Evolutionary conservation across 1,140 invertebrate genomes (phyloP).

Genomic region (Xylocopa sonorina): DNA sequence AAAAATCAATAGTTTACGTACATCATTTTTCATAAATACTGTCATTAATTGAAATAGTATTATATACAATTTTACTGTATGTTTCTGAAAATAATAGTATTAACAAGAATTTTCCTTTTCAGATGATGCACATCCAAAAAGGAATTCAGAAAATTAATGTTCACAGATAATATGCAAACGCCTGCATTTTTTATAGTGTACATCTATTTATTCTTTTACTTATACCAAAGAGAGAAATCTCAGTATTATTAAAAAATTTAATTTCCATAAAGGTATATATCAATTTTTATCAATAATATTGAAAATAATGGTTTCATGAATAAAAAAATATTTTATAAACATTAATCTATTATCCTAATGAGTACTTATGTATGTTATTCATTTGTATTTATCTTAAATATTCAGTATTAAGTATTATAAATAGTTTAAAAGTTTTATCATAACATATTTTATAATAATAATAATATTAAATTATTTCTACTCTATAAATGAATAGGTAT

Average conservation of each 20-base stretch:
- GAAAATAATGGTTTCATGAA: not conserved
- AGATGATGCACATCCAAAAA: constrained; percentile 22
- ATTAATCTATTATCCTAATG: not conserved
- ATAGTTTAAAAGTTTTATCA: not conserved
- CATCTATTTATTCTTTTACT: not conserved
- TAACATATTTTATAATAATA: not conserved
- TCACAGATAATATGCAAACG: constrained; percentile 31
- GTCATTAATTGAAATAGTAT: not conserved
- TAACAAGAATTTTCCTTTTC: not conserved
- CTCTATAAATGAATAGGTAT: not conserved
- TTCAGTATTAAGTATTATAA: not conserved
- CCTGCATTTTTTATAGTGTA: not conserved
- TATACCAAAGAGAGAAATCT: not conserved
- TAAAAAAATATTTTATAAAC: not conserved
- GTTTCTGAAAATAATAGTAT: not conserved
- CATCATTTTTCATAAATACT: not conserved
- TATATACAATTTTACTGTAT: not conserved
- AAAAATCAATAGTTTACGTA: not conserved
- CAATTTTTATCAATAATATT: not conserved
- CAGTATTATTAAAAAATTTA: constrained; percentile 14
- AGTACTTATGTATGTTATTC: not conserved
- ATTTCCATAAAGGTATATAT: constrained; percentile 10
- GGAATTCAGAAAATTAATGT: not conserved
- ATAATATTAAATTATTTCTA: not conserved
- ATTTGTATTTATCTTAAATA: not conserved